These are phyloP conservation scores for Lamprologus sp. DNA, from an alignment of 2,113 vertebrate species.

Conservation along the genomic window DNA sequence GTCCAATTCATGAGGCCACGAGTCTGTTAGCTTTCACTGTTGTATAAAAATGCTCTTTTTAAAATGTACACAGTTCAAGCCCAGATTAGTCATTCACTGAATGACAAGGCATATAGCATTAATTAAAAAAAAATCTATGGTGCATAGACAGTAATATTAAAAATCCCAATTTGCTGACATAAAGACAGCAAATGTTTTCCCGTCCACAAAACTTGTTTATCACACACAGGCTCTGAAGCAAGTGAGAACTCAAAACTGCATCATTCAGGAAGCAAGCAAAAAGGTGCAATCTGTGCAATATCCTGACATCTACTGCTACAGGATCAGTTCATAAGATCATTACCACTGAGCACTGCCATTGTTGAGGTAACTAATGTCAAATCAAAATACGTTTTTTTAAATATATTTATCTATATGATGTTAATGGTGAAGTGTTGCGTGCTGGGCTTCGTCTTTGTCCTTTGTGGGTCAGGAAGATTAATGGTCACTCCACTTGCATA, in stretches of 20 bases:
- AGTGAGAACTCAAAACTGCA: constrained; percentile 33
- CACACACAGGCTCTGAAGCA: constrained; percentile 22
- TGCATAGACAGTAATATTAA: constrained; percentile 60
- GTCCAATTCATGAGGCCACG: background rate
- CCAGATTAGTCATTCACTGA: constrained; percentile 57
- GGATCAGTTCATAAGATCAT: constrained; percentile 29
- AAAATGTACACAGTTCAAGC: constrained; percentile 37
- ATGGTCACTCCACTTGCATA: constrained; percentile 58
- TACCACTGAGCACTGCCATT: constrained; percentile 17
- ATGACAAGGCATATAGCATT: constrained; percentile 44
- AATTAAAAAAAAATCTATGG: constrained; percentile 38
- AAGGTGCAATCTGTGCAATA: constrained; percentile 64
- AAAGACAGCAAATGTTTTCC: constrained; percentile 19
- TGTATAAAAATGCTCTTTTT: constrained; percentile 26
- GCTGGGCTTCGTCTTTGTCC: background rate
- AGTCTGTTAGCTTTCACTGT: background rate
- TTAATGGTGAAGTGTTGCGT: constrained; percentile 7
- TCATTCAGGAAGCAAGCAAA: constrained; percentile 39
- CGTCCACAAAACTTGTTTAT: constrained; percentile 15
- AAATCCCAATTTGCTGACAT: constrained; percentile 30
- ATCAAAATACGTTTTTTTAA: constrained; percentile 7
- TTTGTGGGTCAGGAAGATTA: background rate
- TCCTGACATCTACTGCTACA: constrained; percentile 44
- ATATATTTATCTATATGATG: background rate
- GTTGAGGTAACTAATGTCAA: constrained; percentile 43